Base-by-base conservation (phyloP, 2,113 vertebrate genomes). In the Saiga tatarica region DNA sequence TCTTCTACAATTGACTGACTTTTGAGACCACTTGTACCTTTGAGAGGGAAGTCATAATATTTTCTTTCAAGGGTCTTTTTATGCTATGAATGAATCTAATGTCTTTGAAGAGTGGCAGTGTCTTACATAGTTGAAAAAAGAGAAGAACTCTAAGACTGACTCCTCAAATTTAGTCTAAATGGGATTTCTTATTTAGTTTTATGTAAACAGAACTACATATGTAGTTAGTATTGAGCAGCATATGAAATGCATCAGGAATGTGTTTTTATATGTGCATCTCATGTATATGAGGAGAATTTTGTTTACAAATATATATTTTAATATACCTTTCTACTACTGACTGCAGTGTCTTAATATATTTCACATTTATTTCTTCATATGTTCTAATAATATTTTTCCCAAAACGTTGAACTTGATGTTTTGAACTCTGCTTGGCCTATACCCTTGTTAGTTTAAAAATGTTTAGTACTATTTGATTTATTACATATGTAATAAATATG, bases 121-220 rank as follows among this genome's bases (percentile, higher is more conserved):
- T 82, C 33, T 94, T 79, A 26, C 39, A 55, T 45, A 67, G 50
- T 64, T 96, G 64, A 25, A 47, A 64, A 96, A 81, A 60, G 2
- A 45, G 57, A 64, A 83, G 36, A 91, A 74, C 33, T 64, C n/a
- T 62, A 88, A 96, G 71, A 89, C 57, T 95, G 42, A 15, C n/a
- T 87, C 19, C 1, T 52, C 21, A 62, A 67, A 96, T 91, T 94
- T 96, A 93, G 95, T 95, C 15, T 60, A 88, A 97, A 95, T 97
- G 21, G 78, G 33, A 67, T n/a, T 47, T 85, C 64, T 95, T 71
- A 47, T 60, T 94, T 87, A 91, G 45, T 55, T 97, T 92, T 92
- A n/a, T 97, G 67, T 94, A 96, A 97, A 93, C 62, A 91, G 87
- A 96, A 89, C 60, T 82, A 53, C 1, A 7, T 71, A 57, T 83